A percentile compares a stretch with the other conserved stretches of the same genome.
These are phyloP conservation scores for Alligator sinensis DNA, from an alignment of 2,113 vertebrate genomes.

Conservation along the genomic window DNA sequence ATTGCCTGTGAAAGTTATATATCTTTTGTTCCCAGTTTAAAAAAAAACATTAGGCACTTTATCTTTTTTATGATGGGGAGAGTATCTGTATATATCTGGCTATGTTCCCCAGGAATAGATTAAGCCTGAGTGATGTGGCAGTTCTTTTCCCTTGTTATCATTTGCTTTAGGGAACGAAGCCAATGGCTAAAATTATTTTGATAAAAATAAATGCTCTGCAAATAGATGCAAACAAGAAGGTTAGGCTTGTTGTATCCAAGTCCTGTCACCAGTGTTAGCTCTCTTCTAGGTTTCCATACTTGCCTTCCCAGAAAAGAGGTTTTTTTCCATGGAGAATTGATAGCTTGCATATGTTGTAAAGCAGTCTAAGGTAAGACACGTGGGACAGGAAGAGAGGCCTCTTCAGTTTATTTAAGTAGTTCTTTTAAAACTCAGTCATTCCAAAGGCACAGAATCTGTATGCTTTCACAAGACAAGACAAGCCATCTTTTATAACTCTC, in stretches of 20 bases:
- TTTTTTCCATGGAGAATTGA: not conserved
- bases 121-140: not conserved
- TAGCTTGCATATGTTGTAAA: not conserved
- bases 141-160: slow-evolving; percentile 35
- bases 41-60: not conserved
- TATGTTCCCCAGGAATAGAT: slow-evolving; percentile 27
- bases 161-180: slow-evolving; percentile 4
- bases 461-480: not conserved
- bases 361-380: not conserved
- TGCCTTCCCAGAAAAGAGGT: not conserved
- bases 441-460: not conserved
- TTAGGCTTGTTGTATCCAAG: slow-evolving; percentile 9
- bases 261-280: slow-evolving; percentile 27
- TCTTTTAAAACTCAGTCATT: not conserved
- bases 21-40: not conserved
- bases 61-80: not conserved
- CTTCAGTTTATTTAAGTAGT: not conserved
- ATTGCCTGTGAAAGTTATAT: not conserved
- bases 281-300: slow-evolving; percentile 19
- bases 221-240: slow-evolving; percentile 61
- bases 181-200: slow-evolving; percentile 72
- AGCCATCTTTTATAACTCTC: not conserved
- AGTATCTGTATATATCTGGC: slow-evolving; percentile 9
- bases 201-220: slow-evolving; percentile 58
- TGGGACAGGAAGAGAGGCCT: not conserved